Percentiles rank a stretch among this genome's conserved stretches.
These are phyloP conservation scores for Brachyalestes nurse DNA, from an alignment of 2,797 vertebrate species.

Conservation along the genomic window DNA sequence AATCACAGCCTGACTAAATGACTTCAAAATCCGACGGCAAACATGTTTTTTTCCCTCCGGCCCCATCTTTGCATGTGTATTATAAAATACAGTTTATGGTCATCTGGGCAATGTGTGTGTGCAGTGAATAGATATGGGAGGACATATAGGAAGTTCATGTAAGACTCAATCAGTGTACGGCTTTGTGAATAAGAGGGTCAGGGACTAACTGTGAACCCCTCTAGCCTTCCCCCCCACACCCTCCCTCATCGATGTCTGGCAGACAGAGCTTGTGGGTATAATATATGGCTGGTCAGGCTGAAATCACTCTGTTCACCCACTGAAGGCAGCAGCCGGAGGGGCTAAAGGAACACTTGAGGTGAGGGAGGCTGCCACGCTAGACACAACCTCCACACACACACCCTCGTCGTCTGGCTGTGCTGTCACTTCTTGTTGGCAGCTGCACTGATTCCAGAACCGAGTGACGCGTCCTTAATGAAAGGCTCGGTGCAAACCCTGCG, in stretches of 20 bases:
- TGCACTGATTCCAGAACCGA: constrained; percentile 44
- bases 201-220: constrained; percentile 19
- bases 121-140: constrained; percentile 2
- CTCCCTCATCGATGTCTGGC: constrained; percentile 21
- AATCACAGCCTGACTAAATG: background rate
- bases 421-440: constrained; percentile 56
- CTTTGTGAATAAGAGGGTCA: constrained; percentile 42
- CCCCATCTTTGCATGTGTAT: background rate
- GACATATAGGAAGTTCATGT: constrained; percentile 9
- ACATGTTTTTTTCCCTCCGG: background rate
- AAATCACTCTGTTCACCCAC: constrained; percentile 44
- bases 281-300: constrained; percentile 43
- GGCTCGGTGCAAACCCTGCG: constrained; percentile 14
- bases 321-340: constrained; percentile 44
- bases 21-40: background rate
- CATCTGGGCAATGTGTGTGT: background rate
- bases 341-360: constrained; percentile 31
- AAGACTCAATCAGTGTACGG: constrained; percentile 17
- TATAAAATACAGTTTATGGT: background rate
- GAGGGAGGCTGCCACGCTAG: constrained; percentile 18
- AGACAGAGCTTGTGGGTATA: constrained; percentile 36
- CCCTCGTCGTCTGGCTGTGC: constrained; percentile 43
- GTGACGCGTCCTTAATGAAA: constrained; percentile 57
- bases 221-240: constrained; percentile 20
- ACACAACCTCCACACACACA: constrained; percentile 11